These are phyloP conservation scores for Ciconia nigra DNA, from an alignment of 2,797 vertebrate genomes.

Conservation along the genomic window DNA sequence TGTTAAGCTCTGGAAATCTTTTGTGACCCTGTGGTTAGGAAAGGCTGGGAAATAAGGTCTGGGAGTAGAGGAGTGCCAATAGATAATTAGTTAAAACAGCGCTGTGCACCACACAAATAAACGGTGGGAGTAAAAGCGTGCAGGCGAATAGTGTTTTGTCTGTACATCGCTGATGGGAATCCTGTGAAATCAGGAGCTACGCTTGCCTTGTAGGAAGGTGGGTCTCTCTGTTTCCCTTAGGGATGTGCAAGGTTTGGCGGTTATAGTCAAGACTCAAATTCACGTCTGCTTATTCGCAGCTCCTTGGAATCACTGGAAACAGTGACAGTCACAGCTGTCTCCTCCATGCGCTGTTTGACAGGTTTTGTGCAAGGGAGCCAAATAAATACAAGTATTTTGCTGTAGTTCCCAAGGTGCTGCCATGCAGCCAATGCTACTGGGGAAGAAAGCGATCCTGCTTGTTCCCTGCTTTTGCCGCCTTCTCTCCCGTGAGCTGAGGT, in stretches of 20 bases:
- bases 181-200: not conserved
- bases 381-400: not conserved
- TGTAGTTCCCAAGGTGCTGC: not conserved
- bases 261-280: not conserved
- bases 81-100: no score
- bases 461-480: not conserved
- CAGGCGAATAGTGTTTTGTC: not conserved
- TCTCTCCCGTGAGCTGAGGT: not conserved
- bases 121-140: not conserved
- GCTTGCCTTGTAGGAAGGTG: not conserved
- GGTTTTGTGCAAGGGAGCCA: not conserved
- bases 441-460: not conserved
- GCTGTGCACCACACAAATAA: rapidly evolving
- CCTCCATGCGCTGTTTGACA: not conserved
- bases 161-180: not conserved
- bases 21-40: not conserved
- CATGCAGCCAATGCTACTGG: rapidly evolving
- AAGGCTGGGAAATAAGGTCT: not conserved
- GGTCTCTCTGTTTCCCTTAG: not conserved
- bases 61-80: not conserved
- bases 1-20: not conserved
- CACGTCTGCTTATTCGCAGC: not conserved
- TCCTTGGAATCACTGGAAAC: not conserved
- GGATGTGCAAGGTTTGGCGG: no score
- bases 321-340: not conserved